These are phyloP conservation scores for Heterodera schachtii DNA, from an alignment of 1,140 invertebrate genomes.

Conservation along the genomic window DNA sequence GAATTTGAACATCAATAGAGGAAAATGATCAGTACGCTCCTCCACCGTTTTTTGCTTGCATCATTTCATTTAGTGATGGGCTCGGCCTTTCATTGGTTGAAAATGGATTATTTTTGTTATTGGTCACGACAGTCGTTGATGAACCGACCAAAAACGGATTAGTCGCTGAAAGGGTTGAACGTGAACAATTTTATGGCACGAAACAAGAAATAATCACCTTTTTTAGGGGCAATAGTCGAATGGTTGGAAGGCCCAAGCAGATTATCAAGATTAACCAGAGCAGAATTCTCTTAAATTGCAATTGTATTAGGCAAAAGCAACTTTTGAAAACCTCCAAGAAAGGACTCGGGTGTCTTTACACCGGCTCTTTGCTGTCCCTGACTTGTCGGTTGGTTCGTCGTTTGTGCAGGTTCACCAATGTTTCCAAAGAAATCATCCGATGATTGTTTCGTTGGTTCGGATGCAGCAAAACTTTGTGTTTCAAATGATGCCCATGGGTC, in stretches of 20 bases:
- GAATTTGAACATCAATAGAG: not conserved
- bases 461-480: slow-evolving; percentile 9
- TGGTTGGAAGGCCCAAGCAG: slow-evolving; percentile 73
- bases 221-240: slow-evolving; percentile 17
- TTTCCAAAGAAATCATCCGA: slow-evolving; percentile 20
- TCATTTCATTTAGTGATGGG: slow-evolving; percentile 63
- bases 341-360: slow-evolving; percentile 84
- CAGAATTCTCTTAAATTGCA: slow-evolving; percentile 76
- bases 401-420: slow-evolving; percentile 8
- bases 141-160: slow-evolving; percentile 60
- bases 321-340: slow-evolving; percentile 73
- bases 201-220: slow-evolving; percentile 25
- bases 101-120: slow-evolving; percentile 58
- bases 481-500: slow-evolving; percentile 49
- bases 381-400: not conserved
- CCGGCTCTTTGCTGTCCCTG: slow-evolving; percentile 42
- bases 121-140: slow-evolving; percentile 37
- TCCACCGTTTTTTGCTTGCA: slow-evolving; percentile 42
- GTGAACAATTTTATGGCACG: not conserved
- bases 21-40: not conserved
- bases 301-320: slow-evolving; percentile 7
- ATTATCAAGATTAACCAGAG: slow-evolving; percentile 90
- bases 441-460: slow-evolving; percentile 21
- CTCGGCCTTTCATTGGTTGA: slow-evolving; percentile 59
- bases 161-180: slow-evolving; percentile 48